Base-by-base conservation (phyloP, 2,113 vertebrate genomes). In the Onychorhynchus coronatus region DNA sequence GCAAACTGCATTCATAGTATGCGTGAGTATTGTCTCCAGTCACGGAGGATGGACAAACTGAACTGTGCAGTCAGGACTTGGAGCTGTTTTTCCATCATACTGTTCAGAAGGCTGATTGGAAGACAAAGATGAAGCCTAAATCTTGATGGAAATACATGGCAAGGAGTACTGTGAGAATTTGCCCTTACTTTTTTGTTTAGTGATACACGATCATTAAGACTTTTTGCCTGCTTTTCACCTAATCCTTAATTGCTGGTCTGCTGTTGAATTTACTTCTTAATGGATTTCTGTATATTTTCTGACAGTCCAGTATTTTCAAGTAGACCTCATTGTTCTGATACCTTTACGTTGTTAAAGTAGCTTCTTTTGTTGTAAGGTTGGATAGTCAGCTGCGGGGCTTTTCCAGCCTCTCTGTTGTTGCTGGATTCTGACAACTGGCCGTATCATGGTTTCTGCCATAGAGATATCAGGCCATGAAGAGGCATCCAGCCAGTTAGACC, bases 51-150 rank as follows among this genome's bases (percentile, higher is more conserved):
- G 3, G 41, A 61, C 12, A 11, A 17, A 53, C 72, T 78, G 49
- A 66, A 56, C 14, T 1, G 3, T 5, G 12, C 0, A 5, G 7
- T 83, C 13, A 52, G 33, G n/a, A 25, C 33, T 74, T 1, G 1
- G 15, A 90, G 27, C 28, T 77, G 28, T 58, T 82, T 88, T 59
- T 22, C 49, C 17, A 27, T 35, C 42, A 50, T 77, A 86, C 30
- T 75, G 10, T 52, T 74, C 52, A 50, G 49, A 80, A 81, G 22
- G 42, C 13, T 44, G 42, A 28, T 52, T n/a, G 67, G 35, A 77
- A 86, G 56, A 71, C 33, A 75, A 71, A 92, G 46, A 42, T 2
- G 2, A 50, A 42, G 18, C 44, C 37, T 44, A 56, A 62, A 23
- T 77, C 49, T 88, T 53, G 12, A 50, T 35, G n/a, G 41, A 50